Percentiles rank a stretch among this genome's conserved stretches.
Evolutionary conservation across 2,797 vertebrate species (phyloP).

Genomic region (Ptychobarbus kaznakovi): DNA sequence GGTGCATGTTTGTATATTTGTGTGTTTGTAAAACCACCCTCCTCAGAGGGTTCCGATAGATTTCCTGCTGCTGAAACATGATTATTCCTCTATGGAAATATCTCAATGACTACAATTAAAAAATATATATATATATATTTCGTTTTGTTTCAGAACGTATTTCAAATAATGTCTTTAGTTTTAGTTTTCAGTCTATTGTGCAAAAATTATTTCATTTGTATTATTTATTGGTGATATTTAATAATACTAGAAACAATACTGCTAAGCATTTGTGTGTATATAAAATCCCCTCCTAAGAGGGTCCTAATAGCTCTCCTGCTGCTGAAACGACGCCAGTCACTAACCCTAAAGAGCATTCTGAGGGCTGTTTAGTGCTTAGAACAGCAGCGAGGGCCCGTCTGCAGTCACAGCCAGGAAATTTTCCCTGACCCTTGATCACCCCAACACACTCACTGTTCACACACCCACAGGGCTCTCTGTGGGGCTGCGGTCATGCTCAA

Average conservation of each 20-base stretch:
- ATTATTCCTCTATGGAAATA: not conserved
- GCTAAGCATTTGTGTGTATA: not conserved
- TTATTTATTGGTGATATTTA: not conserved
- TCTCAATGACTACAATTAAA: not conserved
- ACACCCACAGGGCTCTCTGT: constrained; percentile 40
- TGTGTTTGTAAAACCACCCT: not conserved
- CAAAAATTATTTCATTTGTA: not conserved
- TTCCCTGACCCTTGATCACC: constrained; percentile 37
- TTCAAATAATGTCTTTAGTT: not conserved
- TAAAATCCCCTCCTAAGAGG: not conserved
- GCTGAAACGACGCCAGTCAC: constrained; percentile 44
- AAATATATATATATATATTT: not conserved
- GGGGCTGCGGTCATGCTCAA: constrained; percentile 25
- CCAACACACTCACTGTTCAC: constrained; percentile 42
- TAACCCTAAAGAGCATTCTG: constrained; percentile 28
- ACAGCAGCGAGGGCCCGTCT: not conserved
- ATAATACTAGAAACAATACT: not conserved
- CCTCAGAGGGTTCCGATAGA: not conserved
- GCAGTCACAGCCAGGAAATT: constrained; percentile 44
- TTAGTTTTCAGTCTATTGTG: not conserved
- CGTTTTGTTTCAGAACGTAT: not conserved
- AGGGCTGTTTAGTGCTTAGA: not conserved
- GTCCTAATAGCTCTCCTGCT: constrained; percentile 33
- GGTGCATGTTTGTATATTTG: not conserved
- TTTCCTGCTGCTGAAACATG: not conserved